Evolutionary conservation across 2,888 invertebrate genomes (phyloP).

Genomic region (Tetragonula carbonaria): DNA sequence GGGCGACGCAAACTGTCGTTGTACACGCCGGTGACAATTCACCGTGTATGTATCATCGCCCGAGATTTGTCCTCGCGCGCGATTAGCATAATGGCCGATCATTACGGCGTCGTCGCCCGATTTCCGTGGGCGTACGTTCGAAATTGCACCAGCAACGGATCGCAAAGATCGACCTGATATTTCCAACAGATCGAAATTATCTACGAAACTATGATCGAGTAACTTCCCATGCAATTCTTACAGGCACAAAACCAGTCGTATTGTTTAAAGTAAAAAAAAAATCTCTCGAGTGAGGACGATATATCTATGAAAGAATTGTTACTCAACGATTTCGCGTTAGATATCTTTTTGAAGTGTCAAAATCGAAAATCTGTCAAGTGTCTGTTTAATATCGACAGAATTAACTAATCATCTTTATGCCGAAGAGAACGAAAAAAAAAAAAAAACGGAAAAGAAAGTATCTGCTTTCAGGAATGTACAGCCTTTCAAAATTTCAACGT

Average conservation of each 20-base stretch:
- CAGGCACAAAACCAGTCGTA: not conserved
- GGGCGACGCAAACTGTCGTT: conserved; percentile 48
- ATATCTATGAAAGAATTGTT: not conserved
- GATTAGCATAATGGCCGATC: conserved; percentile 75
- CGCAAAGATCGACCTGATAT: conserved; percentile 4
- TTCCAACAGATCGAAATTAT: not conserved
- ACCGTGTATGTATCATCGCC: conserved; percentile 63
- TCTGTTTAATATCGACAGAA: not conserved
- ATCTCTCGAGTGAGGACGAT: not conserved
- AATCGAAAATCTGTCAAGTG: not conserved
- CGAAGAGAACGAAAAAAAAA: no score
- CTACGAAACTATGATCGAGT: not conserved
- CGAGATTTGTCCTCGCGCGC: conserved; percentile 62
- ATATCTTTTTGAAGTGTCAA: no score
- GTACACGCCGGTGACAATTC: conserved; percentile 73
- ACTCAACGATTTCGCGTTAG: not conserved
- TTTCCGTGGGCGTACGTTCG: conserved; percentile 70
- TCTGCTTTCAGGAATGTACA: not conserved
- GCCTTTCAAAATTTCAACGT: no score
- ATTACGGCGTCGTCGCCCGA: conserved; percentile 66
- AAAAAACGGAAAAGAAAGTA: not conserved
- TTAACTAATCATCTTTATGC: not conserved
- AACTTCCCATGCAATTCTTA: not conserved
- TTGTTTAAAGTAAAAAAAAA: not conserved
- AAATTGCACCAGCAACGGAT: conserved; percentile 47